Percentiles rank a stretch among this genome's conserved stretches.
Conservation (phyloP, 2,888 invertebrate species). For the Lepidonotus clava region DNA sequence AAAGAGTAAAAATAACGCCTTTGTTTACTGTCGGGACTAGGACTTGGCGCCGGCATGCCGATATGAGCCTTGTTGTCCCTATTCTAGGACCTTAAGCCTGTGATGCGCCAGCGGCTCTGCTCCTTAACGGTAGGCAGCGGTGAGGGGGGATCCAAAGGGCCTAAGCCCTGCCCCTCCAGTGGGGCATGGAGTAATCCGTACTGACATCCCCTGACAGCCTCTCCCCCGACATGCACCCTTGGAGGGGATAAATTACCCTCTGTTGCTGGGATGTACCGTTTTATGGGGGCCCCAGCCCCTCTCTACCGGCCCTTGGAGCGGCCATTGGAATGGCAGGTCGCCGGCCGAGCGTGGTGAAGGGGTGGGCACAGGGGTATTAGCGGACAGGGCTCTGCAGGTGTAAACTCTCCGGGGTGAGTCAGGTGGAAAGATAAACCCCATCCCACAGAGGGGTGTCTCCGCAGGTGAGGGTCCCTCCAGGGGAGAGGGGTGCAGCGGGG, state of each 20-base stretch:
- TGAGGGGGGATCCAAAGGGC: not conserved
- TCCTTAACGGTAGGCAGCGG: not conserved
- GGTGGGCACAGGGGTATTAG: not conserved
- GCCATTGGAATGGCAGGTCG: not conserved
- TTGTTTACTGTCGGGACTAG: no score
- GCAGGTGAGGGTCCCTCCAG: not conserved
- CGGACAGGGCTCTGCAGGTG: slow-evolving; percentile 16
- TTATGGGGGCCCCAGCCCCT: not conserved
- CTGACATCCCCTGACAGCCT: slow-evolving; percentile 27
- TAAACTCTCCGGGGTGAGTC: slow-evolving; percentile 16
- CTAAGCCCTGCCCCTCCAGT: not conserved
- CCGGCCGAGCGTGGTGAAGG: not conserved
- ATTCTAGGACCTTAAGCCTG: no score
- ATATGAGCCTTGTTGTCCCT: no score
- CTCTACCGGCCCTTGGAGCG: not conserved
- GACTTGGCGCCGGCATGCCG: no score
- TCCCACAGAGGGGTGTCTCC: not conserved
- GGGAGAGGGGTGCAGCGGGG: no score
- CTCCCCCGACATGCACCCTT: not conserved
- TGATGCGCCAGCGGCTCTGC: no score
- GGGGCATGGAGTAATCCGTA: slow-evolving; percentile 6
- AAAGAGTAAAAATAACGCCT: no score
- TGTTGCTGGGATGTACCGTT: slow-evolving; percentile 11
- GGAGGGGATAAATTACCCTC: slow-evolving; percentile 22
- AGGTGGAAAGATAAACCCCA: slow-evolving; percentile 51